phyloP scores from a whole-genome alignment of 1,140 invertebrate species.

The Drosophila repletoides region DNA sequence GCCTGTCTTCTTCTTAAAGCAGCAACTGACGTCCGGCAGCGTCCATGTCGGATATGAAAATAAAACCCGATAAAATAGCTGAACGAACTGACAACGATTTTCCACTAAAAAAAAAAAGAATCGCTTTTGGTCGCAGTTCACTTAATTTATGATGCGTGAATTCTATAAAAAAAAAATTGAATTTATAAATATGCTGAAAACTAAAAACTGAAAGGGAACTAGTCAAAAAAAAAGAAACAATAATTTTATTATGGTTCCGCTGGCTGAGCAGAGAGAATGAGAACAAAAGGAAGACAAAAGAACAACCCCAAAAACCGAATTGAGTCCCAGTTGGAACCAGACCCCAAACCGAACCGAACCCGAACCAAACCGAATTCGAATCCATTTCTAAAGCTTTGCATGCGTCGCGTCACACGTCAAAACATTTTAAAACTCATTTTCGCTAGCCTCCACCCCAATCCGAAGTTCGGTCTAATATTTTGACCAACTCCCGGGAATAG shows the following conservation, averaged over 20 bases:
- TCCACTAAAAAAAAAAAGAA: background rate
- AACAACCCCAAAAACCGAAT: background rate
- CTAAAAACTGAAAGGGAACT: conserved; percentile 22
- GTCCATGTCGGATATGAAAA: background rate
- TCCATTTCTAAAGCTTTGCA: conserved; percentile 18
- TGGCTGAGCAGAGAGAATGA: conserved; percentile 34
- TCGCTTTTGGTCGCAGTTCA: conserved; percentile 47
- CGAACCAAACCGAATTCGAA: background rate
- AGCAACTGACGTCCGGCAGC: background rate
- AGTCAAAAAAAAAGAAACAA: conserved; percentile 33
- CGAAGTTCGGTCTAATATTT: conserved; percentile 8
- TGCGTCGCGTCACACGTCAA: conserved; percentile 42
- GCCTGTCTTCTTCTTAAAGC: no score
- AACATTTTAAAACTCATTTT: conserved; percentile 36
- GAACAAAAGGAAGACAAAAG: conserved; percentile 21
- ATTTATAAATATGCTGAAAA: conserved; percentile 30
- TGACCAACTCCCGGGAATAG: background rate
- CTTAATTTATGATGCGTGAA: conserved; percentile 53
- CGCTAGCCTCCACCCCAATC: background rate
- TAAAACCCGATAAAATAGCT: no score
- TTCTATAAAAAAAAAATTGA: background rate
- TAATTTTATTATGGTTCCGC: conserved; percentile 59
- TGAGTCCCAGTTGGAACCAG: conserved; percentile 18
- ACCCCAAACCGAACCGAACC: background rate
- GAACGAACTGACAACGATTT: background rate